Evolutionary conservation across 2,888 invertebrate species (phyloP).

Genomic region (Trilocha varians): DNA sequence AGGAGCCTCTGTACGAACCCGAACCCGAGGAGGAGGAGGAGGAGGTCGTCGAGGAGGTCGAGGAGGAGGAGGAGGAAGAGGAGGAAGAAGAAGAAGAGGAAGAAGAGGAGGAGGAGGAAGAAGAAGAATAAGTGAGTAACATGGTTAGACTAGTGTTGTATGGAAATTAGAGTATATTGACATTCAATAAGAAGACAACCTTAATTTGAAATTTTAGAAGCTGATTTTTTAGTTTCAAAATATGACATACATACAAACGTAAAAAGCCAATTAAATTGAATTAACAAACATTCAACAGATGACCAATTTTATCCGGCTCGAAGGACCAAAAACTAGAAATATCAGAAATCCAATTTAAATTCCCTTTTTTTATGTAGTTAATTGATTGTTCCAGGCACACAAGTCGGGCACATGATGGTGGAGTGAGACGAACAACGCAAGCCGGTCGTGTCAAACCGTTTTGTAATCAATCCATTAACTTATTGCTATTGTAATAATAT

Average conservation of each 20-base stretch:
- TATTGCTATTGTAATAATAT: constrained; percentile 54
- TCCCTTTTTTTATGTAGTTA: no score
- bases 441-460: constrained; percentile 49
- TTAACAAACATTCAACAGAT: no score
- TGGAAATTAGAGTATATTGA: no score
- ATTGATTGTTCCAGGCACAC: constrained; percentile 40
- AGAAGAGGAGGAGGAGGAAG: constrained; percentile 75
- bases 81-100: constrained; percentile 82
- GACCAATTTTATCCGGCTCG: no score
- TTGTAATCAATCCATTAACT: constrained; percentile 70
- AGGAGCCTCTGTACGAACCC: constrained; percentile 77
- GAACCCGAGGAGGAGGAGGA: constrained; percentile 85
- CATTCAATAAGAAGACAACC: no score
- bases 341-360: no score
- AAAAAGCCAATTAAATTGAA: no score
- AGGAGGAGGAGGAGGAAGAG: constrained; percentile 83
- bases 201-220: no score
- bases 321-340: no score
- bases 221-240: no score
- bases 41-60: constrained; percentile 78
- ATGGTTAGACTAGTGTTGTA: no score
- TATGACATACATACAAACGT: no score
- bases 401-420: constrained; percentile 34
- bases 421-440: constrained; percentile 36
- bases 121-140: constrained; percentile 68